Base-by-base conservation (phyloP, 2,113 vertebrate species). In the Gopherus flavomarginatus region DNA sequence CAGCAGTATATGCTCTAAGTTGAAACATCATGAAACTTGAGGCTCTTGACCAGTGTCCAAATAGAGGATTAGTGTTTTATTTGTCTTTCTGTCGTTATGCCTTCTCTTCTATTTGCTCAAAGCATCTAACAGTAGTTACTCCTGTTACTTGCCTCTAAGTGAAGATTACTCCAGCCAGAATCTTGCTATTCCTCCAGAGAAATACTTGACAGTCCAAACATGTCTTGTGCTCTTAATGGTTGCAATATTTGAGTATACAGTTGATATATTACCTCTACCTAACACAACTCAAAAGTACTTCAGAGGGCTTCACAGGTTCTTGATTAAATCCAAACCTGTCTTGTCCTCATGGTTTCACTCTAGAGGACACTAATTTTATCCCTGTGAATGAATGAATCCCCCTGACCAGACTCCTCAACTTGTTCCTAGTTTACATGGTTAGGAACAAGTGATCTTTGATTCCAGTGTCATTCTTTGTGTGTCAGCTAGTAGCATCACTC, bases 21-120 rank as follows among this genome's bases (percentile, higher is more conserved):
- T 95, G 88, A 97, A 97, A 88, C 82, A 87, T 72, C 92, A 90
- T 77, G 53, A 27, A 59, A 85, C 79, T 96, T 88, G 90, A 89
- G n/a, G 22, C 65, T 94, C 95, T 93, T 87, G 65, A 89, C 94
- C 85, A 42, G 93, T 83, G 89, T 86, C 92, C 92, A 87, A 94
- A 85, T 42, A 72, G 80, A 88, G 91, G 93, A 44, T 90, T 92
- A 86, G 79, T 85, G 83, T 92, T 97, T 95, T 95, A 96, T 95
- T 94, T 97, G 81, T 80, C 92, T 86, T 96, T 91, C 83, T 81
- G 26, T 82, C 52, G 31, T 65, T 21, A 13, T 90, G 75, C 57
- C 83, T 97, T 94, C 87, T 80, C 11, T 57, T 62, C 86, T 75
- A 81, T 94, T 97, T 96, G 95, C 90, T 47, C 88, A 86, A 88